Base-by-base conservation (phyloP, 2,888 invertebrate genomes). In the Adineta ricciae region DNA sequence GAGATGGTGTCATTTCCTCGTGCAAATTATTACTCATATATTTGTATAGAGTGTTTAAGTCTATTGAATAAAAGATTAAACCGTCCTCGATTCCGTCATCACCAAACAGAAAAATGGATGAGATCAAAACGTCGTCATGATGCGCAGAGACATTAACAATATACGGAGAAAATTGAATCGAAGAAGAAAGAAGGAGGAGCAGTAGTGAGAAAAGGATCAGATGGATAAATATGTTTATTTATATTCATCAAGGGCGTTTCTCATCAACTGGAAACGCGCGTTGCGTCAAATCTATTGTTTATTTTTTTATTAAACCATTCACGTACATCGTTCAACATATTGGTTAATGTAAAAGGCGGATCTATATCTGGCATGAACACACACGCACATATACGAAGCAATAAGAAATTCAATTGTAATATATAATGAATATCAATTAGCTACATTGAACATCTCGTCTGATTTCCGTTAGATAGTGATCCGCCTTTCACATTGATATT, bases 1-100 rank as follows among this genome's bases (percentile, higher is more conserved):
- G 27, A 64, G 64, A 64, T 64, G 64, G 64, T 64, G 64, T 64
- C 64, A 64, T 64, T 64, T 64, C 64, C 64, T 64, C 64, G 64
- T 64, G 64, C 64, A 64, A 64, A 64, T 64, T 64, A 64, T 64
- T 64, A 64, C 64, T 64, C 64, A 64, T 27, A 56, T 64, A 64
- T 64, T 64, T 64, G 64, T 64, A 64, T 64, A 64, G 32, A 2
- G 32, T 64, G n/a, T 64, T 64, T 64, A 14, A 64, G 19, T 64
- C 64, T 32, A 64, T 64, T 64, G 32, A 64, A 64, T 64, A 64
- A 64, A 64, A 64, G 64, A 64, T 64, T 64, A 32, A 64, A 64
- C 64, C 32, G 19, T 21, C 4, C 7, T 64, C 64, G 32, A 36
- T 64, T 36, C 64, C 64, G 64, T 64, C 64, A 32, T 64, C 64